These are phyloP conservation scores for Drosophila guanche DNA, from an alignment of 1,140 invertebrate genomes.

Conservation along the genomic window DNA sequence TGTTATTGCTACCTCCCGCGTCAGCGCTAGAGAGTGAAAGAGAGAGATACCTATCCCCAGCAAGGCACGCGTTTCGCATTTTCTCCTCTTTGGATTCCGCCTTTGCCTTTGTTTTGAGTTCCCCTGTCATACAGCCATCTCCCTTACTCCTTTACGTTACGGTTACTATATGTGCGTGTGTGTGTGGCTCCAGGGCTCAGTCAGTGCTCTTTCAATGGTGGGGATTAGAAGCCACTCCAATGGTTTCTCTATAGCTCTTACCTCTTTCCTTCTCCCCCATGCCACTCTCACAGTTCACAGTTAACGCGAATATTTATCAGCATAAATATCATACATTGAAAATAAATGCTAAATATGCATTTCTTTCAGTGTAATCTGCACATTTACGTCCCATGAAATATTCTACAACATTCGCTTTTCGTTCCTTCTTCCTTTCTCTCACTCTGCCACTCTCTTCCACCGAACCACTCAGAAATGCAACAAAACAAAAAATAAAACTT, in stretches of 20 bases:
- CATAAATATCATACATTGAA: not conserved
- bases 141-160: conserved; percentile 5
- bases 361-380: conserved; percentile 27
- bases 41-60: conserved; percentile 30
- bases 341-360: not conserved
- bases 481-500: conserved; percentile 54
- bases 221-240: conserved; percentile 72
- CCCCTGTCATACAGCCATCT: conserved; percentile 24
- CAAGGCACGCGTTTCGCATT: conserved; percentile 52
- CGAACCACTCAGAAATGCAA: conserved; percentile 52
- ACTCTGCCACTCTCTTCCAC: not conserved
- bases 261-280: conserved; percentile 7
- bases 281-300: conserved; percentile 13
- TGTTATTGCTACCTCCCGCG: conserved; percentile 34
- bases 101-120: conserved; percentile 62
- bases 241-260: conserved; percentile 26
- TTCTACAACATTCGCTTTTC: conserved; percentile 67
- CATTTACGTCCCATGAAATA: conserved; percentile 65
- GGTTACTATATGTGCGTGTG: conserved; percentile 8
- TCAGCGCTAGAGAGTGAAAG: not conserved
- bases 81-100: conserved; percentile 48
- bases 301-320: conserved; percentile 32
- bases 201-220: conserved; percentile 16
- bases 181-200: not conserved
- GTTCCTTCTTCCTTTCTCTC: not conserved